Evolutionary conservation across 2,797 vertebrate genomes (phyloP).

Genomic region (Echeneis naucrates): DNA sequence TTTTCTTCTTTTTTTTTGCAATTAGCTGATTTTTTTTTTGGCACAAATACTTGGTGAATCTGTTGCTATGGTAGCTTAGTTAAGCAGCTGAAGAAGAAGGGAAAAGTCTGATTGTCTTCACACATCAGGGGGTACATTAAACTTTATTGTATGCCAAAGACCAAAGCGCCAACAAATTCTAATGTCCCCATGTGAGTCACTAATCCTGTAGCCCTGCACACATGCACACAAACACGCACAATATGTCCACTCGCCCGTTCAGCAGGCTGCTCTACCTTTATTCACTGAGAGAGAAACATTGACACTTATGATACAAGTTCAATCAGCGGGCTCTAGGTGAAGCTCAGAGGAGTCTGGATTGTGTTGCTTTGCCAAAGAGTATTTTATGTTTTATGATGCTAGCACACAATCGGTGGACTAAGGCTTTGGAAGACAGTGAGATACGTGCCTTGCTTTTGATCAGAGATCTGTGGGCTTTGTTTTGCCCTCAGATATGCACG

Average conservation of each 20-base stretch:
- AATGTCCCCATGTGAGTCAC: slow-evolving; percentile 51
- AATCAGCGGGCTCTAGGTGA: slow-evolving; percentile 46
- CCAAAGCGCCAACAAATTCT: slow-evolving; percentile 77
- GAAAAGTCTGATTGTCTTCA: slow-evolving; percentile 36
- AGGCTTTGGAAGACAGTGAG: not conserved
- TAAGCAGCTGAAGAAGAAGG: slow-evolving; percentile 20
- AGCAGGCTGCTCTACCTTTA: slow-evolving; percentile 33
- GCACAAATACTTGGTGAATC: slow-evolving; percentile 16
- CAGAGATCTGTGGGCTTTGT: not conserved
- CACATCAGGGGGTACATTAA: too few species aligned
- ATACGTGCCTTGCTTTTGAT: not conserved
- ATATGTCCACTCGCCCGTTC: not conserved
- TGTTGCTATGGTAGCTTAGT: slow-evolving; percentile 57
- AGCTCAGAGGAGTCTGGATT: slow-evolving; percentile 46
- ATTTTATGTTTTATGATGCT: not conserved
- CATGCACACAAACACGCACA: slow-evolving; percentile 2
- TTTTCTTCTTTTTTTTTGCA: slow-evolving; percentile 12
- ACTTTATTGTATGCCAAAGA: too few species aligned
- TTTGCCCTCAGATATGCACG: not conserved
- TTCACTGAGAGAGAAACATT: slow-evolving; percentile 27
- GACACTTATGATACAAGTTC: slow-evolving; percentile 41
- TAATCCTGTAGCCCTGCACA: not conserved
- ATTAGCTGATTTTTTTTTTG: slow-evolving; percentile 28
- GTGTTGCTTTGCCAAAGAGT: slow-evolving; percentile 10
- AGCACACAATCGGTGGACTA: not conserved